Evolutionary conservation across 2,113 vertebrate species (phyloP), one percentile per base, ranked within the genome.

Genomic region (Mustela lutreola): DNA sequence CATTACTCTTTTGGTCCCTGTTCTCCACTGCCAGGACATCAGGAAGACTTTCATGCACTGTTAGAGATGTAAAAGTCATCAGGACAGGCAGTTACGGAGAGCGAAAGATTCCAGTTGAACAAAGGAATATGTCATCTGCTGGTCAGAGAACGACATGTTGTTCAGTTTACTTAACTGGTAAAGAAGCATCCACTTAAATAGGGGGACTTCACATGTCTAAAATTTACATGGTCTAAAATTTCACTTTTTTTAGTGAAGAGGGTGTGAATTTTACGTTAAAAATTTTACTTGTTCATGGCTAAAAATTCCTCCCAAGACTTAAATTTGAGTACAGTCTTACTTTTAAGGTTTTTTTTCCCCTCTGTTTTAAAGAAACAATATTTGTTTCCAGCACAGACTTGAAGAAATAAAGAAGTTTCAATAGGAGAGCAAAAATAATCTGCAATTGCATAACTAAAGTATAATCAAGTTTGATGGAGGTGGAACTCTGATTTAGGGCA

Each of bases 401-500:
- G 82, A 86, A 62, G 83, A 88, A 45, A 87, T 28, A 73, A 6
- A 82, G 76, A 88, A 92, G 14, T 80, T 82, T 73, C 81, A 83
- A 12, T 2, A 88, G 87, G 28, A 79, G 90, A 85, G 94, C 3
- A 88, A 97, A 87, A 86, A 53, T 14, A 56, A 81, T 58, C 4
- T 79, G n/a, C 53, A 63, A 53, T 60, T 82, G 31, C 36, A 56
- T 50, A 26, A 36, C 71, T 86, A 42, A 56, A 21, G 42, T 31
- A 70, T 31, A 90, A 78, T 56, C 33, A 83, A 76, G 21, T 75
- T 92, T 92, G 63, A 33, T 92, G 62, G 22, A 86, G 33, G 31
- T 2, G 84, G 76, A 80, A 90, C 94, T 96, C 75, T 78, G 42
- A 89, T 67, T 75, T 87, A 42, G 84, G 48, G 42, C 33, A 39